A percentile compares a stretch with the other conserved stretches of the same genome.
Conservation (phyloP, 2,797 vertebrate species). For the Paramormyrops hopkinsi region DNA sequence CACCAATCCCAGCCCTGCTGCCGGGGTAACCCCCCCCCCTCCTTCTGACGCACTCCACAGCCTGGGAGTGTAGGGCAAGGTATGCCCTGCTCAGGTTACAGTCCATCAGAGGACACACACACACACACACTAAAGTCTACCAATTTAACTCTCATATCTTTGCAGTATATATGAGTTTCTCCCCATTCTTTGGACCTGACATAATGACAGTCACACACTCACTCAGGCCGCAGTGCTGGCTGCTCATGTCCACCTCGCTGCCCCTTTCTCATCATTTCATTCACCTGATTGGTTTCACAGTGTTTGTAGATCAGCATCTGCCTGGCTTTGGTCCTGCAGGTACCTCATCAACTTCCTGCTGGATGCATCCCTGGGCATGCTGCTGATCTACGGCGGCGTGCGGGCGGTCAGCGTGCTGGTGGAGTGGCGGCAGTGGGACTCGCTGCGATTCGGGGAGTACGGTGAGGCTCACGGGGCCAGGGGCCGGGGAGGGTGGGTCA, state of each 20-base stretch:
- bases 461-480: constrained; percentile 58
- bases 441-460: constrained; percentile 93
- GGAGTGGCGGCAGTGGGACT: constrained; percentile 96
- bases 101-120: not conserved
- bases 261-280: not conserved
- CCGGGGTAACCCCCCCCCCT: not conserved
- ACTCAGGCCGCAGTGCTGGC: not conserved
- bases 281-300: not conserved
- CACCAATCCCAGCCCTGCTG: not conserved
- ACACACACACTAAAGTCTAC: not conserved
- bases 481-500: not conserved
- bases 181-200: not conserved
- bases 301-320: not conserved
- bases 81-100: not conserved
- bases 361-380: constrained; percentile 92
- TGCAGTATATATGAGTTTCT: not conserved
- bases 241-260: not conserved
- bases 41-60: not conserved
- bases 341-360: constrained; percentile 98
- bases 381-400: constrained; percentile 89
- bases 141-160: not conserved
- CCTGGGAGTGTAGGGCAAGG: not conserved
- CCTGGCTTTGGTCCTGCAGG: constrained; percentile 51
- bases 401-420: constrained; percentile 79
- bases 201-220: not conserved